Evolutionary conservation across 2,113 vertebrate genomes (phyloP).

Genomic region (Ceuthmochares aereus): DNA sequence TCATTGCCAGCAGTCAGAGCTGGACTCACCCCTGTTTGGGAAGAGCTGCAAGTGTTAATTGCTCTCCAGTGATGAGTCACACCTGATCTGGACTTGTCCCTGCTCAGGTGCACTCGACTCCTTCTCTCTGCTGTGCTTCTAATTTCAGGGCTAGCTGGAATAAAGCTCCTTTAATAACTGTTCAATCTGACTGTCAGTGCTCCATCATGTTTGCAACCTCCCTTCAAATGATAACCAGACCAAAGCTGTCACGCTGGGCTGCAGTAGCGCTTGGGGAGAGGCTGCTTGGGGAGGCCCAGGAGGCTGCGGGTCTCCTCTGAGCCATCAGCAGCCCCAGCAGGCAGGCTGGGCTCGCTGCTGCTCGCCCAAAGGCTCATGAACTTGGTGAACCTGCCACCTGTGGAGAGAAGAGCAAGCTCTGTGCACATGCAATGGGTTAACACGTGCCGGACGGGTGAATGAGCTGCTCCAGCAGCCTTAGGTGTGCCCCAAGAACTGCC

Average conservation of each 20-base stretch:
- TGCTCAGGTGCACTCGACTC: background rate
- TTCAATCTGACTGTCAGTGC: background rate
- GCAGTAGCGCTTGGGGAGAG: background rate
- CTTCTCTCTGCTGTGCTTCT: conserved; percentile 5
- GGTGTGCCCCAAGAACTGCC: background rate
- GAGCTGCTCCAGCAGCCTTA: background rate
- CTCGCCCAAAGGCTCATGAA: fast-evolving
- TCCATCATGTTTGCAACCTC: background rate
- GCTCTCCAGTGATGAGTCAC: background rate
- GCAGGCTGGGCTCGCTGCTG: background rate
- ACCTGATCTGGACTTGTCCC: background rate
- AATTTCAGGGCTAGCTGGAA: conserved; percentile 14
- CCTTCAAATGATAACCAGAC: background rate
- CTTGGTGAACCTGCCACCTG: background rate
- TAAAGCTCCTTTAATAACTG: background rate
- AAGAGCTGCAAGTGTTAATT: conserved; percentile 39
- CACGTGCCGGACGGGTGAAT: fast-evolving
- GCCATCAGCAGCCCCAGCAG: background rate
- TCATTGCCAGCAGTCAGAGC: background rate
- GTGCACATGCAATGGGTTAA: background rate
- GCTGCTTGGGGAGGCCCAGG: background rate
- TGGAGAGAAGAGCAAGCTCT: fast-evolving
- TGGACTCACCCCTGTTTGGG: background rate
- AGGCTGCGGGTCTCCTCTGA: background rate
- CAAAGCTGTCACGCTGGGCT: background rate